Evolutionary conservation across 2,113 vertebrate genomes (phyloP), one percentile per base, ranked within the genome.

Genomic region (Podarcis raffonei): DNA sequence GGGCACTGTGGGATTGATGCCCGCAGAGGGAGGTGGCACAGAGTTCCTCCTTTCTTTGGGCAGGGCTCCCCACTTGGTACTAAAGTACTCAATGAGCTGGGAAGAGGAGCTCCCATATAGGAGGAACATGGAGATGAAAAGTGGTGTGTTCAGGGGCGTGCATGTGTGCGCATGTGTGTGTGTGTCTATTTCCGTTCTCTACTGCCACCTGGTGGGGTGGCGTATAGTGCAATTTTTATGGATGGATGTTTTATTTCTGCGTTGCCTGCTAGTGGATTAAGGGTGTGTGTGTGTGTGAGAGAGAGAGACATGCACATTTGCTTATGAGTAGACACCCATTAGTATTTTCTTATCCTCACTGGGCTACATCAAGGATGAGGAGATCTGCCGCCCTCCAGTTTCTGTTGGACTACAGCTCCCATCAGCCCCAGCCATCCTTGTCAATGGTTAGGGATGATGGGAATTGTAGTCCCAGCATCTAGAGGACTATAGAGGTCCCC

Each of bases 201-300:
- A 30, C 23, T 72, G 83, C 75, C 59, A 20, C 4, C 37, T 23
- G 77, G 39, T 6, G 16, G 25, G 72, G 84, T 39, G 66, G 30
- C 32, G 22, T 7, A 5, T 65, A 35, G 84, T 75, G 72, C 9
- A 32, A 4, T 39, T 53, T 53, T 18, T 1, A 9, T 53, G 1
- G 1, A 0, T 53, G 1, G 35, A 16, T n/a, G 15, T 0, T 39
- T 65, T 27, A 11, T 65, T 37, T 25, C 39, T 16, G 82, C 77
- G 1, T 69, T 76, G 90, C 86, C 84, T 89, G 90, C 92, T 86
- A 89, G 68, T 81, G 87, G 69, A 74, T 20, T 9, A 2, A 1
- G 53, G 6, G 74, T 59, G 42, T 6, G 65, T 32, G 62, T 13
- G 48, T n/a, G 39, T 23, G 39, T 2, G 8, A 48, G 39, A 69